Evolutionary conservation across 2,888 invertebrate genomes (phyloP).

Genomic region (Syrphus vitripennis): DNA sequence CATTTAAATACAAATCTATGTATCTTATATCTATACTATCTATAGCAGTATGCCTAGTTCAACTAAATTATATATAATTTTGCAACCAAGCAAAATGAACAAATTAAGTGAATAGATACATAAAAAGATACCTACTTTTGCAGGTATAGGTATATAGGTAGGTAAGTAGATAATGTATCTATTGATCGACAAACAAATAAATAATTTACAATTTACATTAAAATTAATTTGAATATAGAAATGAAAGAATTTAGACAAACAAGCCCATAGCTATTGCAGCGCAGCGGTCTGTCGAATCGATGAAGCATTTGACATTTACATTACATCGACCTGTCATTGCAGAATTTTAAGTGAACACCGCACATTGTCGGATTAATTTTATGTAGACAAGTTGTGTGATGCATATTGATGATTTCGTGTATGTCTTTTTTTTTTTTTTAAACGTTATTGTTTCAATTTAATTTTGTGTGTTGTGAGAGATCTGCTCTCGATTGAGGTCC

Average conservation of each 20-base stretch:
- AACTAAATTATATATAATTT: background rate
- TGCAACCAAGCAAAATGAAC: background rate
- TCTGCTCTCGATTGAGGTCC: background rate
- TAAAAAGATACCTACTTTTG: conserved; percentile 2
- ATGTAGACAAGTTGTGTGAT: background rate
- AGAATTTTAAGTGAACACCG: background rate
- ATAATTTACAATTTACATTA: conserved; percentile 1
- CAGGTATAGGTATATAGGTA: too few relatives aligned
- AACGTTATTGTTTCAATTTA: too few relatives aligned
- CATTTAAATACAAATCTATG: background rate
- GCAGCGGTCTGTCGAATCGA: background rate
- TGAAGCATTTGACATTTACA: conserved; percentile 34
- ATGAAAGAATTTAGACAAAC: background rate
- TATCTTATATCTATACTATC: background rate
- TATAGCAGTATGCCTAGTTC: background rate
- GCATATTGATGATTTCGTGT: conserved; percentile 29
- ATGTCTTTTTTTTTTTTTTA: background rate
- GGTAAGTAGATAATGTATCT: too few relatives aligned
- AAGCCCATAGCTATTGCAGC: background rate
- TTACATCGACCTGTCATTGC: conserved; percentile 22
- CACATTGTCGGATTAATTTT: background rate
- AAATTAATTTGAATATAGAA: background rate
- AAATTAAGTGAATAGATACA: background rate
- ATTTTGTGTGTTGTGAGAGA: background rate
- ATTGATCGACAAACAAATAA: background rate